Evolutionary conservation across 2,888 invertebrate species (phyloP).

Genomic region (Cyaniris semiargus): DNA sequence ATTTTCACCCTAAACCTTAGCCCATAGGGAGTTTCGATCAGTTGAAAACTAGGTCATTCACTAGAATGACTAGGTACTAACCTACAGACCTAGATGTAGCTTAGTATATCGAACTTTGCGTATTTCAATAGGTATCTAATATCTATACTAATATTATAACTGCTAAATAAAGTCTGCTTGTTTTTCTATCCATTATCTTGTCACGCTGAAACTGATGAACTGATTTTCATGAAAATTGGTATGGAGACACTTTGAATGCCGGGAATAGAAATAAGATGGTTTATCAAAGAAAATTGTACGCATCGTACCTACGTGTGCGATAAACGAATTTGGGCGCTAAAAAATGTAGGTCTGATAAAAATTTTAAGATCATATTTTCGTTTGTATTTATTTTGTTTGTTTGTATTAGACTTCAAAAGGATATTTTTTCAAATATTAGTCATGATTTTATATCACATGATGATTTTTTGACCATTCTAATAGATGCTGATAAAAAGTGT

Average conservation of each 20-base stretch:
- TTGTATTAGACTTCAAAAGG: background rate
- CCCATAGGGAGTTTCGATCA: background rate
- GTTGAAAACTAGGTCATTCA: background rate
- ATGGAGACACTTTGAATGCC: background rate
- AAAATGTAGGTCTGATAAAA: no score
- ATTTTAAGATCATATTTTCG: no score
- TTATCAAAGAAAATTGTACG: no score
- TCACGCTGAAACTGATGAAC: background rate
- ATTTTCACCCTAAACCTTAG: slow-evolving; percentile 1
- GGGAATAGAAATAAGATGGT: no score
- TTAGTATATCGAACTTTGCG: background rate
- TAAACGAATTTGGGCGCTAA: no score
- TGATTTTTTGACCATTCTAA: slow-evolving; percentile 51
- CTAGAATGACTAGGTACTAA: no score
- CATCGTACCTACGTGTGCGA: no score
- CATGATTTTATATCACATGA: background rate
- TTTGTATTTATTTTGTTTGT: no score
- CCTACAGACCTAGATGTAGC: background rate
- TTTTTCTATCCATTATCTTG: background rate
- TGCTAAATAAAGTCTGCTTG: no score
- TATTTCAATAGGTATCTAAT: background rate
- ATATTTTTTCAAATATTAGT: background rate
- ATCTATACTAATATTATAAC: background rate
- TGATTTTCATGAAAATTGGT: background rate
- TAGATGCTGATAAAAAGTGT: slow-evolving; percentile 31